These are phyloP conservation scores for Amphimedon queenslandica DNA, from an alignment of 37 sponge, comb jelly and placozoan genomes.

Conservation along the genomic window DNA sequence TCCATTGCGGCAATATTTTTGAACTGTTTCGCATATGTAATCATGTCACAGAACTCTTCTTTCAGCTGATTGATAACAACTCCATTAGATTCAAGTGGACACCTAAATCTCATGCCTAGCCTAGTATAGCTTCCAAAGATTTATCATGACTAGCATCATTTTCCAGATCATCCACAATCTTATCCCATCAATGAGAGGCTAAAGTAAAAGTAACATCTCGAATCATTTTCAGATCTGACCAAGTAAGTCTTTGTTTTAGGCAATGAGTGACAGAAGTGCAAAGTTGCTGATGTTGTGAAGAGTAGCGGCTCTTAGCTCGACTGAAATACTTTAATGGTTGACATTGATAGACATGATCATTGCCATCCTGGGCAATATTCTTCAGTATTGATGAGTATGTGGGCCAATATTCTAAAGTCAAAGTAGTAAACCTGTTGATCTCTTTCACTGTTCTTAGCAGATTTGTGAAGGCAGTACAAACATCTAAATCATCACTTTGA, in stretches of 20 bases:
- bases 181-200: background rate
- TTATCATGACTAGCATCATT: no score
- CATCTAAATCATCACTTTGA: background rate
- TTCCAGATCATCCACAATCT: background rate
- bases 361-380: background rate
- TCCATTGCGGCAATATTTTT: background rate
- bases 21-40: background rate
- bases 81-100: background rate
- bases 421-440: background rate
- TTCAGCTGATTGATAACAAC: background rate
- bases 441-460: background rate
- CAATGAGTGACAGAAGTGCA: background rate
- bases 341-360: background rate
- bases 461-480: background rate
- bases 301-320: background rate
- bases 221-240: background rate
- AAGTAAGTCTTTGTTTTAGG: background rate
- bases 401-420: background rate
- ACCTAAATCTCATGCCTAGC: background rate
- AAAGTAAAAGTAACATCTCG: background rate
- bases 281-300: background rate
- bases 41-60: background rate
- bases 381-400: background rate
- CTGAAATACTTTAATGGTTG: background rate
- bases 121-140: background rate